phyloP scores from a whole-genome alignment of 1,140 invertebrate species.

The Aphelinus certus region DNA sequence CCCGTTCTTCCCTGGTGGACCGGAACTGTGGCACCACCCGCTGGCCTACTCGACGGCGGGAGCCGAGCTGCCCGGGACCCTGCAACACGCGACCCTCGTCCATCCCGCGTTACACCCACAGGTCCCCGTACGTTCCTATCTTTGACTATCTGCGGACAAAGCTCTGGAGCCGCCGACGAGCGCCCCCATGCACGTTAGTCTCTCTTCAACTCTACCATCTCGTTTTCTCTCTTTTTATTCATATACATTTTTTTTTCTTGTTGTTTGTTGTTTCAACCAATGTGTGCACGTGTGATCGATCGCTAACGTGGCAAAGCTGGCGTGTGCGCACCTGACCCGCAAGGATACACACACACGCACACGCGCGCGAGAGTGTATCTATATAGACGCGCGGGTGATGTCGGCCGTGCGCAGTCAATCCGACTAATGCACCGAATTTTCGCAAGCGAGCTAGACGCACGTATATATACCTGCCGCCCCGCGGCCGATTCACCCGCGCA shows the following conservation, averaged over 20 bases:
- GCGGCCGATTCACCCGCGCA: no score
- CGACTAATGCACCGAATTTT: no score
- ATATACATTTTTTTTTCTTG: background rate
- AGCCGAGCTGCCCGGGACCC: constrained; percentile 82
- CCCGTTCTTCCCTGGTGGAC: constrained; percentile 92
- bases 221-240: background rate
- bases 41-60: constrained; percentile 84
- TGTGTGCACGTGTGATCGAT: no score
- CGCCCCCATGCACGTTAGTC: constrained; percentile 68
- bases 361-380: no score
- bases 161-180: constrained; percentile 70
- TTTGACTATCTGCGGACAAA: constrained; percentile 95
- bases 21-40: constrained; percentile 93
- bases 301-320: no score
- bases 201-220: constrained; percentile 34
- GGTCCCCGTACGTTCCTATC: constrained; percentile 94
- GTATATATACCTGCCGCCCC: no score
- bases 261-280: no score
- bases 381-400: no score
- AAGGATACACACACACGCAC: no score
- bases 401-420: no score
- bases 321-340: no score
- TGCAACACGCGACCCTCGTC: constrained; percentile 89
- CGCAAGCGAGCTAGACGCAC: no score
- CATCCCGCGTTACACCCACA: constrained; percentile 96